phyloP scores from a whole-genome alignment of 1,140 invertebrate species.

The Adoxophyes honmai region DNA sequence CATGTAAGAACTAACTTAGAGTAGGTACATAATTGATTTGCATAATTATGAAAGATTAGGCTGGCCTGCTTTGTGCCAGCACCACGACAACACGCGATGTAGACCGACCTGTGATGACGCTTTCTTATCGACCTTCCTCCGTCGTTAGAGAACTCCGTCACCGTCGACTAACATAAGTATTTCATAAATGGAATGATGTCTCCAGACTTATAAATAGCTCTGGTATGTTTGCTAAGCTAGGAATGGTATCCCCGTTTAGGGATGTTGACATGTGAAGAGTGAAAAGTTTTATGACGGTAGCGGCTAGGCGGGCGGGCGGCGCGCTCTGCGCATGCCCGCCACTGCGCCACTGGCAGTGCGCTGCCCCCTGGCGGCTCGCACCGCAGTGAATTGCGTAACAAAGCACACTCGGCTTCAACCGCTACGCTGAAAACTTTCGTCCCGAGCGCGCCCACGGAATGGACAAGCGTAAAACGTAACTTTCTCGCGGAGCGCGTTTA shows the following conservation, averaged over 20 bases:
- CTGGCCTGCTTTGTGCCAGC: conserved; percentile 47
- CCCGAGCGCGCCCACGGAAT: conserved; percentile 52
- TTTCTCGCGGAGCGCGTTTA: conserved; percentile 55
- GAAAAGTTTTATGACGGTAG: conserved; percentile 32
- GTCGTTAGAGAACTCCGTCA: conserved; percentile 17
- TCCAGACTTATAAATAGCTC: conserved; percentile 1
- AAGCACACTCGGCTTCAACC: conserved; percentile 64
- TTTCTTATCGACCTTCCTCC: conserved; percentile 57
- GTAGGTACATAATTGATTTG: conserved; percentile 6
- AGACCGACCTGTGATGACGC: conserved; percentile 48
- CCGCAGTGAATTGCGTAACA: conserved; percentile 73
- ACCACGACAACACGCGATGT: conserved; percentile 50
- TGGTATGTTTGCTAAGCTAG: background rate
- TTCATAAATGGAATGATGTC: background rate
- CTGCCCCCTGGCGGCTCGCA: conserved; percentile 66
- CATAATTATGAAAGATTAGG: conserved; percentile 34
- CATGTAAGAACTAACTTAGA: no score
- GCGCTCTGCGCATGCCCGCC: conserved; percentile 61
- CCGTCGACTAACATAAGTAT: conserved; percentile 16
- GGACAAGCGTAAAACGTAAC: conserved; percentile 58
- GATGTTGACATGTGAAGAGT: conserved; percentile 21
- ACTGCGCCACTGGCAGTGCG: conserved; percentile 66
- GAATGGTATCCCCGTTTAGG: conserved; percentile 12
- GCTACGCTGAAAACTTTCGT: conserved; percentile 61
- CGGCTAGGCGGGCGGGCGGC: conserved; percentile 18